These are phyloP conservation scores for Cephalopterus ornatus DNA, from an alignment of 2,113 vertebrate genomes.

Conservation along the genomic window DNA sequence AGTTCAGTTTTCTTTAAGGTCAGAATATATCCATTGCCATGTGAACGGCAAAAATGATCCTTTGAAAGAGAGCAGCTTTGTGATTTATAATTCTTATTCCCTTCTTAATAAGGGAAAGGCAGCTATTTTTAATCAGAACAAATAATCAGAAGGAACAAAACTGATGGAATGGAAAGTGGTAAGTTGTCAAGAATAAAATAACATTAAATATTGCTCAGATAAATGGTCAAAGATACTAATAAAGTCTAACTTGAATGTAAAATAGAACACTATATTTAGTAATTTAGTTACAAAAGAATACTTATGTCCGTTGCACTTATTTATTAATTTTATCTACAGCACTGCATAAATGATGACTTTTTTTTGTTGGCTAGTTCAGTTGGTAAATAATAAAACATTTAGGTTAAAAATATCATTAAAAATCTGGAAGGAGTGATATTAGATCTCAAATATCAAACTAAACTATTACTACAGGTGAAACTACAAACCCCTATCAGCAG, in stretches of 20 bases:
- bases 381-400: background rate
- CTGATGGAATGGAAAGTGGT: background rate
- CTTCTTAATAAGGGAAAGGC: background rate
- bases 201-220: background rate
- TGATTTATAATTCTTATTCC: background rate
- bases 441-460: background rate
- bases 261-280: background rate
- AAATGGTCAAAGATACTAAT: background rate
- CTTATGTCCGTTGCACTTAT: background rate
- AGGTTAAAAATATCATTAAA: background rate
- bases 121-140: background rate
- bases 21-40: background rate
- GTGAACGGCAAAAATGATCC: background rate
- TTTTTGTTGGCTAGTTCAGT: background rate
- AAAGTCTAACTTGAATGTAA: background rate
- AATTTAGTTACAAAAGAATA: background rate
- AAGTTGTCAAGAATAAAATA: background rate
- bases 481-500: background rate
- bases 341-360: background rate
- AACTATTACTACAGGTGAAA: background rate
- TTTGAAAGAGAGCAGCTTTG: background rate
- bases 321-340: background rate
- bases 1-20: background rate
- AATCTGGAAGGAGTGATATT: background rate
- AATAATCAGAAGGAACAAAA: background rate